Base-by-base conservation (phyloP, 2,113 vertebrate genomes). In the Sapayoa aenigma region DNA sequence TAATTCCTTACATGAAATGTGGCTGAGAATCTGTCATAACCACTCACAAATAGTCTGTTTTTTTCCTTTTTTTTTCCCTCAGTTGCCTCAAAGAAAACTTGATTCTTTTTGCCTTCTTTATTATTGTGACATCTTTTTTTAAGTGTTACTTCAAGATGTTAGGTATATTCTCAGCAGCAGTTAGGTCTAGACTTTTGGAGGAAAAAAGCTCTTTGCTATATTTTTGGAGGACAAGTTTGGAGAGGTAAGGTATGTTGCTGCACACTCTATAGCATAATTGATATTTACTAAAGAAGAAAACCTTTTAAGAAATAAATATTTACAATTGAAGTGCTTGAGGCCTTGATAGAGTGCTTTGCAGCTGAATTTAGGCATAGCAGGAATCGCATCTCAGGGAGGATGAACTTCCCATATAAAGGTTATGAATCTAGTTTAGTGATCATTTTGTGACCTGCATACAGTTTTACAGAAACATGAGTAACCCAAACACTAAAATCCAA, bases 401-500 rank as follows among this genome's bases (percentile, higher is more conserved):
- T 53, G 83, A 74, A 82, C 84, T 90, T 94, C 66, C 12, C n/a
- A 27, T 62, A 12, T 27, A 56, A 83, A 82, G 19, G 52, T 84
- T 91, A 73, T 77, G 72, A 91, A 84, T 93, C 22, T 42, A 35
- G 13, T 90, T 79, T 67, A 71, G 58, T 2, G 2, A 18, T 66
- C 2, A 1, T 71, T 88, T 68, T 95, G 53, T 55, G 63, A 87
- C 77, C 79, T 5, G 0, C 42, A 16, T n/a, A 39, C 47, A 60
- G 27, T 67, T 91, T 92, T 93, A 53, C 30, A 44, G 81, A 84
- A 94, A 84, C 23, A 73, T 63, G 68, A 95, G 65, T 95, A 97
- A 97, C 95, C 93, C 87, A 95, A 96, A 97, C 90, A 92, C 15
- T 76, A 75, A 96, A 97, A 97, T 96, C 74, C 75, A 82, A 96